Conservation (phyloP, 2,113 vertebrate species). For the zebrafish (Danio rerio) region GRCz12tu NC_133188.1:5526001-5526500, state of each 20-base stretch:
- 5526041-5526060: too few species aligned
- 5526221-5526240: not conserved
- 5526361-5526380: slow-evolving; percentile 29
- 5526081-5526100: too few species aligned
- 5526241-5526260: not conserved
- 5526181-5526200: not conserved
- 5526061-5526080: too few species aligned
- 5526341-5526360: slow-evolving; percentile 19
- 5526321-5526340: slow-evolving; percentile 40
- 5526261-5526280: slow-evolving; percentile 2
- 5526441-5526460: slow-evolving; percentile 60
- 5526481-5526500: slow-evolving; percentile 86
- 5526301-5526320: slow-evolving; percentile 22
- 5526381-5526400: slow-evolving; percentile 52
- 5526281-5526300: not conserved
- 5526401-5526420: slow-evolving; percentile 44
- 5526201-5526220: not conserved
- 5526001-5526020: too few species aligned
- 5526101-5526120: too few species aligned
- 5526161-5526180: not conserved
- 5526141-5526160: too few species aligned
- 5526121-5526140: too few species aligned
- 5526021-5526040: too few species aligned
- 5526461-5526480: slow-evolving; percentile 82
- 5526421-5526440: slow-evolving; percentile 58